phyloP scores from a whole-genome alignment of 2,888 invertebrate species.

The Synanthedon vespiformis region DNA sequence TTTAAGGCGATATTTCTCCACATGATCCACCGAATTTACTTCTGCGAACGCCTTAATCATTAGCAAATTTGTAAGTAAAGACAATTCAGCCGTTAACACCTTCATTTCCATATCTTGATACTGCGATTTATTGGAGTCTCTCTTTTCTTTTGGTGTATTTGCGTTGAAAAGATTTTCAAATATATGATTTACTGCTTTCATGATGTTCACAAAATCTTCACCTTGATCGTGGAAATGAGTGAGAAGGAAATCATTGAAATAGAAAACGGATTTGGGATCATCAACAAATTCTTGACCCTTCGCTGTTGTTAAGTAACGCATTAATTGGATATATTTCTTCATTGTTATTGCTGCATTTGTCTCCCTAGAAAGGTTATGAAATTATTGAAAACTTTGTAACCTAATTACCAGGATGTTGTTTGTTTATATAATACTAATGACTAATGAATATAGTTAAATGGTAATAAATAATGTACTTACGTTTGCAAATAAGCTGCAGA shows the following conservation, averaged over 20 bases:
- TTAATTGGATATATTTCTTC: conserved; percentile 38
- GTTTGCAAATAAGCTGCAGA: conserved; percentile 47
- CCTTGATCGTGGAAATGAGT: background rate
- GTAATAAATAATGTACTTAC: conserved; percentile 26
- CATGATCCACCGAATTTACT: conserved; percentile 84
- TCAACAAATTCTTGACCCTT: background rate
- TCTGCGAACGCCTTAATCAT: conserved; percentile 71
- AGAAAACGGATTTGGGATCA: background rate
- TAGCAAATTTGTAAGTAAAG: conserved; percentile 62
- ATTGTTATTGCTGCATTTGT: conserved; percentile 40
- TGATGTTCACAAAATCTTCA: conserved; percentile 13
- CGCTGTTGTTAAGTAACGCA: conserved; percentile 16
- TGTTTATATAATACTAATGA: too few relatives aligned
- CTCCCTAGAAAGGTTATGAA: conserved; percentile 25
- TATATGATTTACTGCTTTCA: conserved; percentile 22
- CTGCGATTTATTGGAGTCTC: conserved; percentile 2
- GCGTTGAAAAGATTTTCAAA: conserved; percentile 19
- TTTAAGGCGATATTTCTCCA: conserved; percentile 81
- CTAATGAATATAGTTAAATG: too few relatives aligned
- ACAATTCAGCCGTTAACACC: conserved; percentile 34
- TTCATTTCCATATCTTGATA: conserved; percentile 17
- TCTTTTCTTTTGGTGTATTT: conserved; percentile 6
- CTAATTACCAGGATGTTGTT: too few relatives aligned
- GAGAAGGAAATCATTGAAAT: background rate
- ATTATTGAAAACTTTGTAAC: too few relatives aligned